Evolutionary conservation across 2,888 invertebrate species (phyloP).

Genomic region (Zaprionus bogoriensis): DNA sequence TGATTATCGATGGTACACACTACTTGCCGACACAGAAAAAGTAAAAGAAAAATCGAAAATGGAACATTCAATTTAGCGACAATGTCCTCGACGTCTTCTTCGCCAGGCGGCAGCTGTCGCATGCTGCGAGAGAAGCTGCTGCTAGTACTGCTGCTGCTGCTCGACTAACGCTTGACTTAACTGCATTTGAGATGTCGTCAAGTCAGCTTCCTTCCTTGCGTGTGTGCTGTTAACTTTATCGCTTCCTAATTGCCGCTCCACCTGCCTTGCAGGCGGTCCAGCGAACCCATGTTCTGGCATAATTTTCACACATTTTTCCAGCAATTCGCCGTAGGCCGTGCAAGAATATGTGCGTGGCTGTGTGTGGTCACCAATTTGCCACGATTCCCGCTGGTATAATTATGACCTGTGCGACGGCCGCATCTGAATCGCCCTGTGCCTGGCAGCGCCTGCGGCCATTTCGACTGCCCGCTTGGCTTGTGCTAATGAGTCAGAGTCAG

Average conservation of each 20-base stretch:
- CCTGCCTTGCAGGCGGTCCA: constrained; percentile 33
- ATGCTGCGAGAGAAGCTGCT: constrained; percentile 42
- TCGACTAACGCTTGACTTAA: constrained; percentile 35
- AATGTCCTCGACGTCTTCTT: constrained; percentile 41
- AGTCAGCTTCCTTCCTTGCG: constrained; percentile 12
- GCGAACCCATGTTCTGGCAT: constrained; percentile 24
- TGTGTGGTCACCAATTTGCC: constrained; percentile 42
- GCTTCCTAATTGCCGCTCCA: constrained; percentile 69
- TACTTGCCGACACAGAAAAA: constrained; percentile 13
- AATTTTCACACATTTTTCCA: constrained; percentile 53
- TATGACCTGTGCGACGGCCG: constrained; percentile 43
- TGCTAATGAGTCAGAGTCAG: constrained; percentile 56
- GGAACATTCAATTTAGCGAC: constrained; percentile 65
- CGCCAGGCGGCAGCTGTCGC: constrained; percentile 62
- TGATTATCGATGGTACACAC: constrained; percentile 56
- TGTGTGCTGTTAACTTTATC: constrained; percentile 63
- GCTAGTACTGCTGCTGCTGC: neutral
- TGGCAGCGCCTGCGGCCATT: constrained; percentile 54
- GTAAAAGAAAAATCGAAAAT: constrained; percentile 36
- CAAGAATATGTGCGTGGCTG: neutral
- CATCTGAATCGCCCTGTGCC: constrained; percentile 23
- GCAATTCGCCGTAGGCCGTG: constrained; percentile 12
- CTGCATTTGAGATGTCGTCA: constrained; percentile 52
- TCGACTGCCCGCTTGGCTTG: constrained; percentile 30
- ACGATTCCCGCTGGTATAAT: constrained; percentile 77